Percentiles rank a stretch among this genome's conserved stretches.
These are phyloP conservation scores for Cettia cetti DNA, from an alignment of 2,113 vertebrate species.

Conservation along the genomic window DNA sequence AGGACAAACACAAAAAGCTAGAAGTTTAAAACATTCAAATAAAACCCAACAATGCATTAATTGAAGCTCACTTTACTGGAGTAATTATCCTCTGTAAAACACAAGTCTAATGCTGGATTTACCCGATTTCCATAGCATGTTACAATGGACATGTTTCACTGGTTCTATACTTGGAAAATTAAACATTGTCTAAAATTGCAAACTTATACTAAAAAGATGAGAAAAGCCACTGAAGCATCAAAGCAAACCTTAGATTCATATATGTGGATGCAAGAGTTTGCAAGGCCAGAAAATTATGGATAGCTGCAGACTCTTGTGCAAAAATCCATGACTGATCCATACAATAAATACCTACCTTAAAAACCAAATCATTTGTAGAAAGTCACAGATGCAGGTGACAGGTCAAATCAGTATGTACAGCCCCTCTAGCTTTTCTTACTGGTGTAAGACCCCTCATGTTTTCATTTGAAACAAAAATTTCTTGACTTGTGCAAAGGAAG, in stretches of 20 bases:
- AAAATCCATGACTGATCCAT: background rate
- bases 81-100: background rate
- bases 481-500: background rate
- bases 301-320: background rate
- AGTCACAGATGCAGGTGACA: background rate
- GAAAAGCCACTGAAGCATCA: background rate
- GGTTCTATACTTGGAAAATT: background rate
- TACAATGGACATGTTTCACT: background rate
- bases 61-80: background rate
- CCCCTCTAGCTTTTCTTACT: background rate
- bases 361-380: background rate
- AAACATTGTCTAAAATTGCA: background rate
- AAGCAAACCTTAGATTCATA: background rate
- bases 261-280: background rate
- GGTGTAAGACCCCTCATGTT: background rate
- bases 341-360: background rate
- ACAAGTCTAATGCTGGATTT: background rate
- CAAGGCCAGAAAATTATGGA: background rate
- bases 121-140: background rate
- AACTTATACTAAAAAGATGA: background rate
- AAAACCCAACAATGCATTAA: background rate
- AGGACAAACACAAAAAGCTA: background rate
- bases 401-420: background rate
- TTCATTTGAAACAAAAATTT: background rate
- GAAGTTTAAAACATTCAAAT: background rate